These are phyloP conservation scores for Agonopterix subpropinquella DNA, from an alignment of 2,888 invertebrate species.

Conservation along the genomic window DNA sequence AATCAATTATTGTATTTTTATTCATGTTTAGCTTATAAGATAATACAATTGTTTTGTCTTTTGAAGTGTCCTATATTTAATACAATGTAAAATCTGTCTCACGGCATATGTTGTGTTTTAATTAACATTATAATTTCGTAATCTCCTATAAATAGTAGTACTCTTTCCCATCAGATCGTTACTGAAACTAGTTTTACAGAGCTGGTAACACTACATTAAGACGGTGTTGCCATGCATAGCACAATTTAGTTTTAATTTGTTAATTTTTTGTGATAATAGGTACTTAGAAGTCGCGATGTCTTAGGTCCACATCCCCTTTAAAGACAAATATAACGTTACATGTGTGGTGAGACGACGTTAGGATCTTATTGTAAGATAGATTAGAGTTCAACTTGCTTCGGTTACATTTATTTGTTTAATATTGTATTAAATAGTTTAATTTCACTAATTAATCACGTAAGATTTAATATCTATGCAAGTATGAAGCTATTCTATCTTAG, in stretches of 20 bases:
- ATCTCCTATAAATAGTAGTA: conserved; percentile 49
- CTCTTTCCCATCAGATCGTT: conserved; percentile 70
- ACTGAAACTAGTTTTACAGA: conserved; percentile 31
- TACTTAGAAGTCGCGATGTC: conserved; percentile 48
- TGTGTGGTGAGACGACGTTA: conserved; percentile 75
- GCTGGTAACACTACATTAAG: conserved; percentile 32
- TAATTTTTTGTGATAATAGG: conserved; percentile 68
- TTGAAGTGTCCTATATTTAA: neutral
- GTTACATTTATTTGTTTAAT: neutral
- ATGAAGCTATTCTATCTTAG: conserved; percentile 47
- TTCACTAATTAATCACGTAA: neutral
- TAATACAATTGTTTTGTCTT: conserved; percentile 1
- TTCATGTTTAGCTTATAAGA: conserved; percentile 5
- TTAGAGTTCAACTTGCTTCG: conserved; percentile 15
- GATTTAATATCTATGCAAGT: conserved; percentile 25
- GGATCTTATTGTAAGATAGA: conserved; percentile 30
- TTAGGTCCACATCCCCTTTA: conserved; percentile 33
- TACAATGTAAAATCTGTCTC: conserved; percentile 36
- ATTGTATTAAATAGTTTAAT: neutral
- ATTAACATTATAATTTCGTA: conserved; percentile 28
- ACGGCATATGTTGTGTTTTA: conserved; percentile 71
- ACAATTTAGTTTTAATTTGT: conserved; percentile 61
- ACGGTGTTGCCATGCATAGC: conserved; percentile 46
- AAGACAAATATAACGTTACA: conserved; percentile 68
- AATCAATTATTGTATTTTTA: conserved; percentile 2